Conservation (phyloP, 2,888 invertebrate species). For the Pandemis corylana region DNA sequence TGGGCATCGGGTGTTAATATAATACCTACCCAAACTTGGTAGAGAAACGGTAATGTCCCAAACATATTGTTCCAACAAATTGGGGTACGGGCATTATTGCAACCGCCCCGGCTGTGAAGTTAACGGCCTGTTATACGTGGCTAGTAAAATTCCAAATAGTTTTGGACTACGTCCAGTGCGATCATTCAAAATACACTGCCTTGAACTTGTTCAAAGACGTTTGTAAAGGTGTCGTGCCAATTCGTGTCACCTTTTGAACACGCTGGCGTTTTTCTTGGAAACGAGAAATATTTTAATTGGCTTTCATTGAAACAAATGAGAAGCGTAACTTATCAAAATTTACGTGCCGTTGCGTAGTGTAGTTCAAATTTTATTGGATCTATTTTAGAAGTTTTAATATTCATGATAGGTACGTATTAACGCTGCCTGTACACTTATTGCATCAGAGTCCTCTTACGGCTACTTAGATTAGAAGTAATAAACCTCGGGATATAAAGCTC, state of each 20-base stretch:
- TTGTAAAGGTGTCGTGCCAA: conserved; percentile 50
- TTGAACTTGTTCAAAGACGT: conserved; percentile 66
- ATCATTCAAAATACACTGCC: conserved; percentile 70
- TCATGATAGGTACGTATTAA: conserved; percentile 4
- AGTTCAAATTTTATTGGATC: background rate
- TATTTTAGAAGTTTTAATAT: background rate
- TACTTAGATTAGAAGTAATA: conserved; percentile 19
- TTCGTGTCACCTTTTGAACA: conserved; percentile 47
- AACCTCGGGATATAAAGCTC: conserved; percentile 34
- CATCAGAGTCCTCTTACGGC: conserved; percentile 30
- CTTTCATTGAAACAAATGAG: conserved; percentile 11
- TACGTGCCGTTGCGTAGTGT: background rate
- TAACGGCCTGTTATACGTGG: conserved; percentile 45
- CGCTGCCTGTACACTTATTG: conserved; percentile 6
- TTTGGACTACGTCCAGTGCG: conserved; percentile 68
- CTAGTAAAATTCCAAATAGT: conserved; percentile 61
- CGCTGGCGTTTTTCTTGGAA: conserved; percentile 45
- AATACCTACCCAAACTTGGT: background rate
- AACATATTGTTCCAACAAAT: background rate
- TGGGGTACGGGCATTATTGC: background rate
- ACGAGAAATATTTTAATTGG: conserved; percentile 29
- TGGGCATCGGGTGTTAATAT: background rate
- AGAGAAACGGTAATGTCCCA: background rate
- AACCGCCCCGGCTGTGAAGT: conserved; percentile 42
- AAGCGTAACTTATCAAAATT: background rate